Conservation (phyloP, 2,797 vertebrate species). For the Enteromius viviparus region DNA sequence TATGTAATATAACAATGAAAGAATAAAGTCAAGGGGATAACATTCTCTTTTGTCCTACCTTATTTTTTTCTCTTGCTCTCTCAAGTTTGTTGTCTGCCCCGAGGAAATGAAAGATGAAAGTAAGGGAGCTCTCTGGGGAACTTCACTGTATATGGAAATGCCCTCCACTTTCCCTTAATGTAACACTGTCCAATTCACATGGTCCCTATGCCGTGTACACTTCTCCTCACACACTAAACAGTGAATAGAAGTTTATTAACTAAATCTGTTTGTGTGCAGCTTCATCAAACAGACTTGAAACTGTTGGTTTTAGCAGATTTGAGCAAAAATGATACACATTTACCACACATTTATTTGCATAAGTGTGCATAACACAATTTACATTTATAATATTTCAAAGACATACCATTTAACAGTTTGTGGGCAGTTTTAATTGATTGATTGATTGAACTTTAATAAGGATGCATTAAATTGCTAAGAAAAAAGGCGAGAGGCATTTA, state of each 20-base stretch:
- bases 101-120: conserved; percentile 79
- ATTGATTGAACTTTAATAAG: no score
- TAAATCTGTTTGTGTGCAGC: background rate
- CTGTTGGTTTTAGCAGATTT: background rate
- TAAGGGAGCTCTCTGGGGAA: conserved; percentile 68
- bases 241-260: background rate
- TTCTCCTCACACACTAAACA: background rate
- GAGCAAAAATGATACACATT: background rate
- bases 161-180: conserved; percentile 57
- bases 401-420: background rate
- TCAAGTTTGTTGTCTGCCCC: conserved; percentile 71
- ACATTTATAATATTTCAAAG: background rate
- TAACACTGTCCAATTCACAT: conserved; percentile 31
- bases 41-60: conserved; percentile 29
- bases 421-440: background rate
- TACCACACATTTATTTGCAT: background rate
- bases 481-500: no score
- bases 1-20: conserved; percentile 23
- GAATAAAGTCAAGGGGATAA: conserved; percentile 43
- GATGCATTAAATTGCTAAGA: no score
- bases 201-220: background rate
- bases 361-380: background rate
- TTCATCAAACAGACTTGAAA: background rate
- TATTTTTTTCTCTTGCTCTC: conserved; percentile 42
- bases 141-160: conserved; percentile 63